phyloP scores from a whole-genome alignment of 2,113 vertebrate genomes.

The Mugil cephalus region DNA sequence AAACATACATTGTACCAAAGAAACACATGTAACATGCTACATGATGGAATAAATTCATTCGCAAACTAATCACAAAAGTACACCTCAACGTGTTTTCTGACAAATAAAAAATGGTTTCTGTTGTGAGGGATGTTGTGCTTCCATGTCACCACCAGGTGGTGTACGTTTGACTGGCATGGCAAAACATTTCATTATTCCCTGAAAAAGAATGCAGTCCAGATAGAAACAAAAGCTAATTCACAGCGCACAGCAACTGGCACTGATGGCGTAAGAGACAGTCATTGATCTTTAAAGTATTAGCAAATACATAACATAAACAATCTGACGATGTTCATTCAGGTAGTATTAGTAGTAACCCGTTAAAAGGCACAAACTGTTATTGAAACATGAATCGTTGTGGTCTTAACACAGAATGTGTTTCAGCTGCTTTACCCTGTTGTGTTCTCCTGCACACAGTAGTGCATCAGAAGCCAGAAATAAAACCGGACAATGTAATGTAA shows the following conservation, averaged over 20 bases:
- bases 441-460: constrained; percentile 24
- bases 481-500: constrained; percentile 1
- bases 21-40: constrained; percentile 64
- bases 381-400: constrained; percentile 8
- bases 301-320: constrained; percentile 53
- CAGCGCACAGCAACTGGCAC: constrained; percentile 67
- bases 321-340: constrained; percentile 36
- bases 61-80: constrained; percentile 26
- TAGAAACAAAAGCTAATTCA: constrained; percentile 45
- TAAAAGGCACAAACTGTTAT: constrained; percentile 62
- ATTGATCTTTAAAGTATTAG: constrained; percentile 31
- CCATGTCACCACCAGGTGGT: constrained; percentile 62
- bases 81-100: constrained; percentile 30
- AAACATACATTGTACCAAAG: constrained; percentile 61
- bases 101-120: neutral
- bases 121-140: constrained; percentile 67
- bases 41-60: constrained; percentile 49
- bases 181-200: constrained; percentile 52
- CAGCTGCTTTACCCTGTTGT: constrained; percentile 48
- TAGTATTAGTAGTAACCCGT: constrained; percentile 48
- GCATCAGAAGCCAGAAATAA: constrained; percentile 43
- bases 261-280: constrained; percentile 59
- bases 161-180: constrained; percentile 16
- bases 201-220: constrained; percentile 49
- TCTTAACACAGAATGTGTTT: constrained; percentile 10